Evolutionary conservation across 2,888 invertebrate species (phyloP), one percentile per base, ranked within the genome.

Genomic region (Maniola hyperantus): DNA sequence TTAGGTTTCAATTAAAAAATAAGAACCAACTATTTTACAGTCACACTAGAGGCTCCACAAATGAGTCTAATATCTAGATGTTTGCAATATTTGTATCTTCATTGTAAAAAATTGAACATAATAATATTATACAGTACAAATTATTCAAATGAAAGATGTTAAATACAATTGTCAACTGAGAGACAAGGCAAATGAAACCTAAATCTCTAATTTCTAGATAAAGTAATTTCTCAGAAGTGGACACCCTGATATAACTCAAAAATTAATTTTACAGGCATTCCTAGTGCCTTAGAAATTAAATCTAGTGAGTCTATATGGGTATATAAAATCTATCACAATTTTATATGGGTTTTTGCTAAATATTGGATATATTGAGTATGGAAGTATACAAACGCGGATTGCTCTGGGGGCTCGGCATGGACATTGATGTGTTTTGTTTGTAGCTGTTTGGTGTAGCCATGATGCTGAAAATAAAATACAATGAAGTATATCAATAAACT

Each of bases 391-490:
- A 94, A 96, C 96, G 96, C 91, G 95, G 95, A 79, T 95, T 92
- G 81, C 93, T 93, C 77, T 95, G 95, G 53, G 95, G 94, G 78
- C 94, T 94, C 73, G 96, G 94, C 87, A 96, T 94, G 76, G 96
- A 94, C 87, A 96, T 94, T 65, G 97, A 95, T 77, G 96, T 95
- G 74, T 88, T 91, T 93, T 97, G 97, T 87, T 97, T 97, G 85
- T 97, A 97, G 85, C 96, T 97, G 76, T 94, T 94, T 67, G 97
- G 97, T 73, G 97, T 92, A 76, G 97, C 96, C 97, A 97, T 97
- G 18, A 18, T 34, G 34, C 39, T 58, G 58, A 58, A 58, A 58
- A 64, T 71, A 68, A 54, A 71, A 71, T 20, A 15, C 0, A 26
- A 26, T 4, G 39, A 11, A 11, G 0, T 10, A 26, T 26, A 26